Conservation (phyloP, 1,140 invertebrate genomes). For the Tetragnatha versicolor region DNA sequence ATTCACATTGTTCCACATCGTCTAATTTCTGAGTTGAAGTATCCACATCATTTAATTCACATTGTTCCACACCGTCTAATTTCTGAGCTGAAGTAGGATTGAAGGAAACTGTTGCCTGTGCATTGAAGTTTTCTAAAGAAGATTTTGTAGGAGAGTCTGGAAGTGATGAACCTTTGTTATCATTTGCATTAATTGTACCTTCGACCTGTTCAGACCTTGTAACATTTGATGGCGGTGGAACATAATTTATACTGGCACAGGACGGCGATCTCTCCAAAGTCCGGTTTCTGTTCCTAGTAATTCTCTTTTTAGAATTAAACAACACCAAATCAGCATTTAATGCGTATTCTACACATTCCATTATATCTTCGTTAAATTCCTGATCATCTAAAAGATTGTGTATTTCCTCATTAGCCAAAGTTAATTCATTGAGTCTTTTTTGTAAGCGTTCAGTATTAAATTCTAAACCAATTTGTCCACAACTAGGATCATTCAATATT, state of each 20-base stretch:
- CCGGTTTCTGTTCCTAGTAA: not conserved
- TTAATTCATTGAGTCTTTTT: no score
- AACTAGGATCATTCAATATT: not conserved
- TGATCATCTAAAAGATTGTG: not conserved
- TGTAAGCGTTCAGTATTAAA: no score
- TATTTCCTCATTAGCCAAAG: not conserved
- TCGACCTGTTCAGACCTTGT: not conserved
- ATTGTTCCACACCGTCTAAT: no score
- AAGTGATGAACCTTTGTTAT: not conserved
- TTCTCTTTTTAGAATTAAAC: not conserved
- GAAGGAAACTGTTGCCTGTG: not conserved
- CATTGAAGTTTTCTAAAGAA: not conserved
- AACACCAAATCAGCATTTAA: no score
- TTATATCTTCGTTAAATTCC: not conserved
- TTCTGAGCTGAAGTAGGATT: no score
- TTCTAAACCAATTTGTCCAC: not conserved
- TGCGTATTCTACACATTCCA: not conserved
- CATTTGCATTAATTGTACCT: not conserved
- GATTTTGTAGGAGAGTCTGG: not conserved
- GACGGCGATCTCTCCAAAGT: not conserved
- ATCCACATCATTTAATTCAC: no score
- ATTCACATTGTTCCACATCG: no score
- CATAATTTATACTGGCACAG: not conserved
- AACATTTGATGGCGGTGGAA: not conserved
- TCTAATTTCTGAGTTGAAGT: no score